phyloP scores from a whole-genome alignment of 2,113 vertebrate species.

The Thunnus thynnus region DNA sequence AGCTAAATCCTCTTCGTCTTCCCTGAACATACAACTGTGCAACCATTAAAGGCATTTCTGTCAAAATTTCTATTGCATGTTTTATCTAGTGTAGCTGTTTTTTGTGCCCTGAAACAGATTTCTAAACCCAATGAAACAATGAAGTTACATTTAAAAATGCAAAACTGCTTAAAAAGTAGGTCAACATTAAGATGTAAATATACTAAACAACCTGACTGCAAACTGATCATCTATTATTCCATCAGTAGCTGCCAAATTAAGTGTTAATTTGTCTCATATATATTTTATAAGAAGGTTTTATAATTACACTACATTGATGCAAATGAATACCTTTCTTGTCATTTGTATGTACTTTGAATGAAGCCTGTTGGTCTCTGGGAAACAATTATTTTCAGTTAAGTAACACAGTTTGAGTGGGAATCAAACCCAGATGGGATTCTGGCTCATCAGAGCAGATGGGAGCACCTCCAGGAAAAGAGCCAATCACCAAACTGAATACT shows the following conservation, averaged over 20 bases:
- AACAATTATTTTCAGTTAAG: slow-evolving; percentile 68
- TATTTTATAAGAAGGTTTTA: background rate
- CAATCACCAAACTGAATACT: slow-evolving; percentile 46
- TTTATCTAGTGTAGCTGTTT: background rate
- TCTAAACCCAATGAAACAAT: background rate
- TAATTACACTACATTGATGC: slow-evolving; percentile 33
- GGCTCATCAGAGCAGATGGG: slow-evolving; percentile 37
- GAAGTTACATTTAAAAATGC: background rate
- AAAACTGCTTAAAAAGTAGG: background rate
- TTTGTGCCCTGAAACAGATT: background rate
- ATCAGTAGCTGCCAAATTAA: slow-evolving; percentile 13
- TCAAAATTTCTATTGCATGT: background rate
- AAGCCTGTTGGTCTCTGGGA: slow-evolving; percentile 47
- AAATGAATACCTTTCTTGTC: slow-evolving; percentile 11
- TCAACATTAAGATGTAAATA: background rate
- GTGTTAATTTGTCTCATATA: slow-evolving; percentile 13
- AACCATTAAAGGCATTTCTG: background rate
- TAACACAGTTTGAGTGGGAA: slow-evolving; percentile 64
- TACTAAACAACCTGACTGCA: background rate
- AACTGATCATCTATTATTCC: background rate
- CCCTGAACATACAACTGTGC: background rate
- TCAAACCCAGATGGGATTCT: slow-evolving; percentile 78
- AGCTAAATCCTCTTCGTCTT: background rate
- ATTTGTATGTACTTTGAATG: slow-evolving; percentile 39
- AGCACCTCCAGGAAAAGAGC: slow-evolving; percentile 56